A percentile compares a stretch with the other conserved stretches of the same genome.
These are phyloP conservation scores for Pogoniulus pusillus DNA, from an alignment of 2,797 vertebrate genomes.

Conservation along the genomic window DNA sequence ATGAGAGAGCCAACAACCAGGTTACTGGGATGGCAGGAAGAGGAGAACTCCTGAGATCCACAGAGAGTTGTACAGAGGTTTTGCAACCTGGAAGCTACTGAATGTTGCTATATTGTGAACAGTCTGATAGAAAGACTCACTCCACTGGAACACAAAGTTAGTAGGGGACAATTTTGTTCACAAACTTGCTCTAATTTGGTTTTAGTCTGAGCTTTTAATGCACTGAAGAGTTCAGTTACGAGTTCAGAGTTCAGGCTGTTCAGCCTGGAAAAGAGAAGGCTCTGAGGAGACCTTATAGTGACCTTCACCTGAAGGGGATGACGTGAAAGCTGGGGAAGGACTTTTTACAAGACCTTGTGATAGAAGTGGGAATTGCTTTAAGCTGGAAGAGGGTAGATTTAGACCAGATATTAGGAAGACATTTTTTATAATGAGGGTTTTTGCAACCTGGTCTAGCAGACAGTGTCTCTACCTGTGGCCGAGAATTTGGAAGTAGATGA, in stretches of 20 bases:
- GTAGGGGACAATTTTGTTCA: background rate
- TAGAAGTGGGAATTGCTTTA: too few species aligned
- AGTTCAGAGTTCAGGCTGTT: background rate
- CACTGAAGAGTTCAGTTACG: background rate
- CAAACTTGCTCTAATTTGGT: background rate
- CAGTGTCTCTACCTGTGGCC: too few species aligned
- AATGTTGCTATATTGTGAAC: background rate
- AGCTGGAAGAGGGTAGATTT: too few species aligned
- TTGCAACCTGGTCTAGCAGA: too few species aligned
- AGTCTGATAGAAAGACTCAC: background rate
- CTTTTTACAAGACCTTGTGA: too few species aligned
- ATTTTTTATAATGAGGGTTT: too few species aligned
- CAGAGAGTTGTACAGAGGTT: fast-evolving
- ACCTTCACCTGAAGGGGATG: too few species aligned
- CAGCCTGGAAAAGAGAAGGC: too few species aligned
- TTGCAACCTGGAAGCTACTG: background rate
- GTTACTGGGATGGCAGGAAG: background rate
- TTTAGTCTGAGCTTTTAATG: background rate
- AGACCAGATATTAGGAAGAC: too few species aligned
- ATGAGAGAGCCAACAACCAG: background rate
- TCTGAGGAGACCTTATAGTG: too few species aligned
- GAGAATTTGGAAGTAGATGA: too few species aligned
- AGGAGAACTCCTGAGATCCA: background rate
- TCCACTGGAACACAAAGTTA: background rate
- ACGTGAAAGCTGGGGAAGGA: too few species aligned